phyloP scores from a whole-genome alignment of 2,888 invertebrate species.

The Philhelius pedissequus region DNA sequence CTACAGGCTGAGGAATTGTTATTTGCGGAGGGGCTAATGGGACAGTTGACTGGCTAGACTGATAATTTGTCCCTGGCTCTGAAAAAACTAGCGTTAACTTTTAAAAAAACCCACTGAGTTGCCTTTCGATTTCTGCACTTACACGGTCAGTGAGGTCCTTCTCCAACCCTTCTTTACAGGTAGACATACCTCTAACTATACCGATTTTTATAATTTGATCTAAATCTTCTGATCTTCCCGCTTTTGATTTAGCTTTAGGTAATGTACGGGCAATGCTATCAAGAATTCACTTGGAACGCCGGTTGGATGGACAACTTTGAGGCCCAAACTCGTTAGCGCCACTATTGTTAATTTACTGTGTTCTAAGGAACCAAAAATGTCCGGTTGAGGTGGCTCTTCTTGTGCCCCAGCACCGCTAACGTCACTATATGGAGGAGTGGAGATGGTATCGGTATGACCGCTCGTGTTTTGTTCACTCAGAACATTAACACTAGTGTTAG shows the following conservation, averaged over 20 bases:
- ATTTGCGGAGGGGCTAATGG: too few species aligned
- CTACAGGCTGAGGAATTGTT: too few species aligned
- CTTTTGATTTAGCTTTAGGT: not conserved
- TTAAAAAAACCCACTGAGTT: not conserved
- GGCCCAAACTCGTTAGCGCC: not conserved
- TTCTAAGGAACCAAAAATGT: not conserved
- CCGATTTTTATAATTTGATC: not conserved
- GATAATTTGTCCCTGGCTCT: too few species aligned
- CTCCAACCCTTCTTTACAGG: not conserved
- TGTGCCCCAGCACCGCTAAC: not conserved
- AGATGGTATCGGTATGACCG: not conserved
- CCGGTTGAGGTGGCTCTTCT: not conserved
- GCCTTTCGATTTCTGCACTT: not conserved
- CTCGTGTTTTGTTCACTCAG: not conserved
- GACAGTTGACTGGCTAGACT: too few species aligned
- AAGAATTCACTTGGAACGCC: not conserved
- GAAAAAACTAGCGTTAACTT: not conserved
- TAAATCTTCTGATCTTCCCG: not conserved
- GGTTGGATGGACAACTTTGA: not conserved
- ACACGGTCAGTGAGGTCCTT: not conserved
- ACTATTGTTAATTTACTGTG: not conserved
- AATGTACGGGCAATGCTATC: not conserved
- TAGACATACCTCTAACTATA: too few species aligned
- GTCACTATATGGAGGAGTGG: not conserved
- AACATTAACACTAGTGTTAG: too few species aligned